Evolutionary conservation across 2,888 invertebrate genomes (phyloP).

Genomic region (Phortica magna): DNA sequence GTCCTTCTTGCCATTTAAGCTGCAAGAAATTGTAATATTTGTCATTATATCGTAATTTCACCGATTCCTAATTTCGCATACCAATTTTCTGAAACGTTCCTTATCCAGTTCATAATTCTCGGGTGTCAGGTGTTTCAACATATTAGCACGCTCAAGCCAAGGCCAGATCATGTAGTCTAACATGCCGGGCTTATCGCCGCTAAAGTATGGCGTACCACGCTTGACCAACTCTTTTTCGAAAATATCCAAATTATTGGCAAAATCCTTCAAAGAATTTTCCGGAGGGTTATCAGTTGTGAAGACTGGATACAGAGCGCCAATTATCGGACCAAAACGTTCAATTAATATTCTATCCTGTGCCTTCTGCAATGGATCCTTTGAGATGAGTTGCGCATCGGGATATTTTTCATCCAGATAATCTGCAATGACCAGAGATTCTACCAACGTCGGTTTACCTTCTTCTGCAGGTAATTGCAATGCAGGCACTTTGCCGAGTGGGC

Average conservation of each 20-base stretch:
- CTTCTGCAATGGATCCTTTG: slow-evolving; percentile 78
- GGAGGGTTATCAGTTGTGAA: slow-evolving; percentile 23
- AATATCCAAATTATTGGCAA: slow-evolving; percentile 79
- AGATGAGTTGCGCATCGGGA: slow-evolving; percentile 82
- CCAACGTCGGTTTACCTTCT: slow-evolving; percentile 80
- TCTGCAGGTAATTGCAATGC: slow-evolving; percentile 83
- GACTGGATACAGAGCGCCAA: slow-evolving; percentile 54
- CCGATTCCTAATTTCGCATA: not conserved
- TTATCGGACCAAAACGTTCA: slow-evolving; percentile 72
- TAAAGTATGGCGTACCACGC: slow-evolving; percentile 83
- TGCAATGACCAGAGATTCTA: slow-evolving; percentile 88
- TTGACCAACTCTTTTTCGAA: slow-evolving; percentile 83
- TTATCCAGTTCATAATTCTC: slow-evolving; percentile 78
- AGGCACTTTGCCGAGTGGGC: slow-evolving; percentile 85
- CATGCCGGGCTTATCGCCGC: slow-evolving; percentile 86
- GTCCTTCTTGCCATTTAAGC: slow-evolving; percentile 83
- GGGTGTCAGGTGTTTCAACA: slow-evolving; percentile 81
- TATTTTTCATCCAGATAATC: slow-evolving; percentile 91
- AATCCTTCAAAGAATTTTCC: slow-evolving; percentile 39
- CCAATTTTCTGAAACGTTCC: slow-evolving; percentile 50
- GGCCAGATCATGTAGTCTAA: slow-evolving; percentile 92
- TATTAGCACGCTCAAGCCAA: slow-evolving; percentile 83
- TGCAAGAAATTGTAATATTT: not conserved
- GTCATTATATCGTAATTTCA: not conserved
- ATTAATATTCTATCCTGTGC: slow-evolving; percentile 76